Evolutionary conservation across 2,888 invertebrate genomes (phyloP).

Genomic region (Drosophila affinis): DNA sequence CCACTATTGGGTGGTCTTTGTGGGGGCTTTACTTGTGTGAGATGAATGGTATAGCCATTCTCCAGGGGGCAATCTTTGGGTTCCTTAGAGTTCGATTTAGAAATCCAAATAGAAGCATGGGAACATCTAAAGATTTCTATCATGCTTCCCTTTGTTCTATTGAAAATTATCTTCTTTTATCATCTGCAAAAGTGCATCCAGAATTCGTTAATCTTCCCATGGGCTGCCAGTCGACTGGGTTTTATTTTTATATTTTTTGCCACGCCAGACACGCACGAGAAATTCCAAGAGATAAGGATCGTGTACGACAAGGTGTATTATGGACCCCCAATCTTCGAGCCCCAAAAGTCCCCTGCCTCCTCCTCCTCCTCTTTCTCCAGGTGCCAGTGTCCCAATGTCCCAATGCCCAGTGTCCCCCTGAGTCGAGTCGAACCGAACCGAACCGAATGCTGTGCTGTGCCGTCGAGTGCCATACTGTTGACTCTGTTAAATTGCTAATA

Average conservation of each 20-base stretch:
- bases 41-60: background rate
- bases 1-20: constrained; percentile 9
- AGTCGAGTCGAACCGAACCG: background rate
- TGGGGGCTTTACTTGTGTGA: background rate
- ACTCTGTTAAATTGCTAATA: constrained; percentile 81
- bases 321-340: constrained; percentile 64
- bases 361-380: constrained; percentile 3
- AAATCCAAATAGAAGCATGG: too few relatives aligned
- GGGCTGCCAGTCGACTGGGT: constrained; percentile 44
- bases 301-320: constrained; percentile 84
- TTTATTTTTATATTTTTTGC: constrained; percentile 64
- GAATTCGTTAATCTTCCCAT: constrained; percentile 16
- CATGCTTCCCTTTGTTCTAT: too few relatives aligned
- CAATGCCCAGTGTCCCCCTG: background rate
- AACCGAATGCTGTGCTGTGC: constrained; percentile 14
- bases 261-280: constrained; percentile 79
- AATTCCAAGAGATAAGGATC: constrained; percentile 83
- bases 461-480: constrained; percentile 78
- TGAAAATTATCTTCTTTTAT: background rate
- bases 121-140: background rate
- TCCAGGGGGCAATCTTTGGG: background rate
- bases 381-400: background rate
- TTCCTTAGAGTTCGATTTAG: background rate
- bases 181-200: background rate
- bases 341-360: background rate